A percentile compares a stretch with the other conserved stretches of the same genome.
Evolutionary conservation across 2,797 vertebrate genomes (phyloP).

Genomic region (Allobates femoralis): DNA sequence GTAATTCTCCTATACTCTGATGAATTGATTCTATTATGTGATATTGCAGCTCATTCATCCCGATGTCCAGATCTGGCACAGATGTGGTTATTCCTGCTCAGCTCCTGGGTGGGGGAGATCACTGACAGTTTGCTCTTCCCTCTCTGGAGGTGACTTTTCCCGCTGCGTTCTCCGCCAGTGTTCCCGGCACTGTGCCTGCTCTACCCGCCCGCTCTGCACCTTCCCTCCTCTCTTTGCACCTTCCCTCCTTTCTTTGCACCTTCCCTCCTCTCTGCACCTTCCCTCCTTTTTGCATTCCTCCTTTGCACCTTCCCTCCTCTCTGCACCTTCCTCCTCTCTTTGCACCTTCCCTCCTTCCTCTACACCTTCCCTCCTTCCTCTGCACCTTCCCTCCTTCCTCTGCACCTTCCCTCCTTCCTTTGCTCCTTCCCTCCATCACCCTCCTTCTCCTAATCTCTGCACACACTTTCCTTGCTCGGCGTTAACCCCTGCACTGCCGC

Average conservation of each 20-base stretch:
- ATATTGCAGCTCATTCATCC: too few relatives aligned
- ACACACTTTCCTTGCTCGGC: background rate
- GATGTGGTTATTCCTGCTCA: too few relatives aligned
- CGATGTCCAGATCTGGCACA: too few relatives aligned
- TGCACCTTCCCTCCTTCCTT: background rate
- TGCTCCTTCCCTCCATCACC: background rate
- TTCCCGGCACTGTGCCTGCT: conserved; percentile 30
- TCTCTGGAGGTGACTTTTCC: conserved; percentile 22
- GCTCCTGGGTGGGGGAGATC: too few relatives aligned
- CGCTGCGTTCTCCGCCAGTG: conserved; percentile 11
- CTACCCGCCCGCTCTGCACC: conserved; percentile 36
- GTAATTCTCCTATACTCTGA: too few relatives aligned
- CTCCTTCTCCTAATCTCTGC: background rate
- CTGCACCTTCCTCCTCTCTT: background rate
- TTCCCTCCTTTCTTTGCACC: background rate
- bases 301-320: background rate
- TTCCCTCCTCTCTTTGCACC: background rate
- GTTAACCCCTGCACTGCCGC: conserved; percentile 30
- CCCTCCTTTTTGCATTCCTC: background rate
- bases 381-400: background rate
- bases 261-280: background rate
- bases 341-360: background rate
- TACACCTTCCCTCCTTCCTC: background rate
- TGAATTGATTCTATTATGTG: too few relatives aligned
- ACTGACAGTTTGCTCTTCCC: conserved; percentile 29